Evolutionary conservation across 2,888 invertebrate species (phyloP).

Genomic region (Leptogaster cylindrica): DNA sequence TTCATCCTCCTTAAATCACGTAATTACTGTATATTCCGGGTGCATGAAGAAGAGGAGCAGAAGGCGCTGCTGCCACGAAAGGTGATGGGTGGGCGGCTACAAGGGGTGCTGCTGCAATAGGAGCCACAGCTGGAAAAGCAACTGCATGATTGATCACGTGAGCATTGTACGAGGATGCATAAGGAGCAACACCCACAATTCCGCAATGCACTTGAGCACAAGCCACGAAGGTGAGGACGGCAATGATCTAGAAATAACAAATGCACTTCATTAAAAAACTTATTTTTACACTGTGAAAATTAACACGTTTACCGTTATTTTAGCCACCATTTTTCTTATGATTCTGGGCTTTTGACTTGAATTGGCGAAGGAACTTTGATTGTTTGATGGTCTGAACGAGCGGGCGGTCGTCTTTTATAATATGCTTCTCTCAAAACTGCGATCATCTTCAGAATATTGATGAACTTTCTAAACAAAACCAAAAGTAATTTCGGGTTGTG

Average conservation of each 20-base stretch:
- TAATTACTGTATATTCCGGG: slow-evolving; percentile 50
- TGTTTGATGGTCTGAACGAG: slow-evolving; percentile 42
- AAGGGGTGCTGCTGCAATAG: slow-evolving; percentile 53
- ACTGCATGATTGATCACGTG: slow-evolving; percentile 78
- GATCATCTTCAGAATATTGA: slow-evolving; percentile 22
- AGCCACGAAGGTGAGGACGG: slow-evolving; percentile 65
- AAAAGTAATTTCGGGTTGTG: slow-evolving; percentile 29
- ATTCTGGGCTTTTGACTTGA: slow-evolving; percentile 16
- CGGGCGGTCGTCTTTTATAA: slow-evolving; percentile 21
- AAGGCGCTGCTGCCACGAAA: slow-evolving; percentile 57
- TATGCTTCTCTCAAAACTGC: not conserved
- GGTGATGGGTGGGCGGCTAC: slow-evolving; percentile 68
- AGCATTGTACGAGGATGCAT: slow-evolving; percentile 77
- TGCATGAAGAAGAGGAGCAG: too few species aligned
- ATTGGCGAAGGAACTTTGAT: slow-evolving; percentile 23
- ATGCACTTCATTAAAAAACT: not conserved
- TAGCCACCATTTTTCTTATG: slow-evolving; percentile 54
- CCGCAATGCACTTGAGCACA: slow-evolving; percentile 63
- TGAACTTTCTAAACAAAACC: slow-evolving; percentile 36
- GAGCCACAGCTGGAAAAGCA: slow-evolving; percentile 68
- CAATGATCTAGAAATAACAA: slow-evolving; percentile 53
- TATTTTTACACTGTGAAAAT: not conserved
- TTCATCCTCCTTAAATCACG: not conserved
- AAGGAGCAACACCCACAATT: slow-evolving; percentile 71
- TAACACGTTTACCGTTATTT: slow-evolving; percentile 54